Percentiles rank a stretch among this genome's conserved stretches.
Evolutionary conservation across 2,888 invertebrate species (phyloP).

Genomic region (Biston stratarius): DNA sequence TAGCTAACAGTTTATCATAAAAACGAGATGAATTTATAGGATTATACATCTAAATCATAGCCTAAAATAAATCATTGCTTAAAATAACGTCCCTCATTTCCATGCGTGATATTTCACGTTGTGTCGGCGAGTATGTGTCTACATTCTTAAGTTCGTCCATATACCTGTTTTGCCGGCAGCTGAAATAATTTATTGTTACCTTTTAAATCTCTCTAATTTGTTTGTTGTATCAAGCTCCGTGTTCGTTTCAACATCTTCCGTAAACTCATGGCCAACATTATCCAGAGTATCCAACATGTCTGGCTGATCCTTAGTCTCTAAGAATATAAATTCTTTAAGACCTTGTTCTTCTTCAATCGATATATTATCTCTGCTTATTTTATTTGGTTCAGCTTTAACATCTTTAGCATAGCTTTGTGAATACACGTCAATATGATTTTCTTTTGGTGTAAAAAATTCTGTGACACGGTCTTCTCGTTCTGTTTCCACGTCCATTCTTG

Average conservation of each 20-base stretch:
- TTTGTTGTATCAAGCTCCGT: conserved; percentile 28
- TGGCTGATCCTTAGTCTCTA: conserved; percentile 37
- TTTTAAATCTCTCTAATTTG: conserved; percentile 39
- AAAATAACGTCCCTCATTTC: no score
- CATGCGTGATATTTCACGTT: no score
- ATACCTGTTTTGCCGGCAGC: no score
- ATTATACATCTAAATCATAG: no score
- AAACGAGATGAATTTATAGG: no score
- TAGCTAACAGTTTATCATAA: no score
- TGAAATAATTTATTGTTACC: conserved; percentile 39
- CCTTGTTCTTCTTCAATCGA: conserved; percentile 39
- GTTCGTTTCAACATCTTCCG: conserved; percentile 17
- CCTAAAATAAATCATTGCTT: no score
- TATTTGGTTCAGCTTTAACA: conserved; percentile 1
- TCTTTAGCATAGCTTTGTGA: neutral
- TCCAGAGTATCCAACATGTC: neutral
- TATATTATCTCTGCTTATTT: neutral
- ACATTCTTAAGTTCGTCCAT: no score
- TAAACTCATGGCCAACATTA: conserved; percentile 15
- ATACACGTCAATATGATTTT: neutral
- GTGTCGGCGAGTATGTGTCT: no score
- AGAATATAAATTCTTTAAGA: conserved; percentile 52
- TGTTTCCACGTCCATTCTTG: neutral
- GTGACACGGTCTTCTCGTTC: neutral
- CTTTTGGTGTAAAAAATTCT: conserved; percentile 7